phyloP scores from a whole-genome alignment of 2,797 vertebrate species.

The Pipistrellus kuhlii region DNA sequence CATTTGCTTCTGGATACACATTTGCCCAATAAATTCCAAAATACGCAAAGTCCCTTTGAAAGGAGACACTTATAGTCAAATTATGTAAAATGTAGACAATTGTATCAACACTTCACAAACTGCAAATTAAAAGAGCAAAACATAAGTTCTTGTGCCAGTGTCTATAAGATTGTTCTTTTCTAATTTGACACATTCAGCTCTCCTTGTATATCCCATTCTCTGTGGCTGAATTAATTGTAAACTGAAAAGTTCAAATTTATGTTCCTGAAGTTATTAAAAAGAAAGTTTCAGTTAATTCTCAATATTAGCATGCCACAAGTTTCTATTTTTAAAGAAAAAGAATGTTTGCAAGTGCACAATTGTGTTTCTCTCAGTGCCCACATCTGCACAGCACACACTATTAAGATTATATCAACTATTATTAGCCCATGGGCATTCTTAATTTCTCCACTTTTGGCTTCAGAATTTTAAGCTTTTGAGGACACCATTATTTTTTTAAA shows the following conservation, averaged over 20 bases:
- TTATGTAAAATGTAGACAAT: constrained; percentile 71
- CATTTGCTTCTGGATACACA: constrained; percentile 51
- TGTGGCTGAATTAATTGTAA: neutral
- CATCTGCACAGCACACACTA: neutral
- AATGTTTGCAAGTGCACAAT: neutral
- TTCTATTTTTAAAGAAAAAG: constrained; percentile 39
- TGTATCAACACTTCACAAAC: constrained; percentile 60
- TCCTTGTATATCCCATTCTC: neutral
- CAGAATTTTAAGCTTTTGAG: constrained; percentile 9
- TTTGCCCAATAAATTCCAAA: constrained; percentile 64
- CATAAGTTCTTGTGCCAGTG: constrained; percentile 39
- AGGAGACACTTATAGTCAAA: constrained; percentile 63
- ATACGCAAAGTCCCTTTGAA: constrained; percentile 44
- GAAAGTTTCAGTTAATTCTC: neutral
- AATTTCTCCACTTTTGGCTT: neutral
- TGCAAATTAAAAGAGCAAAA: constrained; percentile 72
- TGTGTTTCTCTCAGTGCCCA: neutral
- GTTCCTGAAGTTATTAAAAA: constrained; percentile 41
- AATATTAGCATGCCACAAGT: neutral
- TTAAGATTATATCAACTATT: neutral
- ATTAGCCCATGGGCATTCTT: neutral
- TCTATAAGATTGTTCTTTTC: constrained; percentile 42
- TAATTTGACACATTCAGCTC: neutral
- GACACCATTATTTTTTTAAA: neutral
- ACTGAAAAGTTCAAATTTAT: constrained; percentile 13